Conservation (phyloP, 1,140 invertebrate species). For the Rhyacophila brunnea region DNA sequence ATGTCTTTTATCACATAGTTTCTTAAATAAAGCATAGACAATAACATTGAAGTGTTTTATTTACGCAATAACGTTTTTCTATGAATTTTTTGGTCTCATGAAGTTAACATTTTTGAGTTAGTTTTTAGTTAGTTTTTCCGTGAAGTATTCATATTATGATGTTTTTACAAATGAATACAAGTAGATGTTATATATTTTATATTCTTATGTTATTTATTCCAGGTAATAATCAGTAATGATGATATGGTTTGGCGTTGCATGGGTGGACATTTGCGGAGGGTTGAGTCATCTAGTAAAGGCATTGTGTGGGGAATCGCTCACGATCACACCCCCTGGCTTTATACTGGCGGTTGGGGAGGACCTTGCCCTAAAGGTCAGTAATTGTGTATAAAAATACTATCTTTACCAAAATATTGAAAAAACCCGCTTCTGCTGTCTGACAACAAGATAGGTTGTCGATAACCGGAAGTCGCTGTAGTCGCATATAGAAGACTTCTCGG, state of each 20-base stretch:
- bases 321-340: conserved; percentile 81
- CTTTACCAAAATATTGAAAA: too few species aligned
- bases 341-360: conserved; percentile 84
- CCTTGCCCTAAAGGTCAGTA: conserved; percentile 66
- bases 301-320: conserved; percentile 88
- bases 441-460: too few species aligned
- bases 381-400: too few species aligned
- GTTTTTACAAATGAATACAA: not conserved
- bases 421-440: too few species aligned
- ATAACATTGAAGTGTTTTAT: not conserved
- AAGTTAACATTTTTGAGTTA: too few species aligned
- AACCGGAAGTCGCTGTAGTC: too few species aligned
- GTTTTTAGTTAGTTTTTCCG: not conserved
- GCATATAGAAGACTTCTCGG: too few species aligned
- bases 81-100: too few species aligned
- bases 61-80: not conserved
- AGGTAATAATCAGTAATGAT: conserved; percentile 68
- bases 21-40: not conserved
- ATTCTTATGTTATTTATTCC: conserved; percentile 31
- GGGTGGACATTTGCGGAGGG: conserved; percentile 77
- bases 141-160: not conserved
- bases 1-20: not conserved
- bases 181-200: not conserved
- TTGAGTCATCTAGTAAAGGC: conserved; percentile 73
- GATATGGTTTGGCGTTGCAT: conserved; percentile 81